Evolutionary conservation across 2,888 invertebrate genomes (phyloP).

Genomic region (Drosophila longiperda): DNA sequence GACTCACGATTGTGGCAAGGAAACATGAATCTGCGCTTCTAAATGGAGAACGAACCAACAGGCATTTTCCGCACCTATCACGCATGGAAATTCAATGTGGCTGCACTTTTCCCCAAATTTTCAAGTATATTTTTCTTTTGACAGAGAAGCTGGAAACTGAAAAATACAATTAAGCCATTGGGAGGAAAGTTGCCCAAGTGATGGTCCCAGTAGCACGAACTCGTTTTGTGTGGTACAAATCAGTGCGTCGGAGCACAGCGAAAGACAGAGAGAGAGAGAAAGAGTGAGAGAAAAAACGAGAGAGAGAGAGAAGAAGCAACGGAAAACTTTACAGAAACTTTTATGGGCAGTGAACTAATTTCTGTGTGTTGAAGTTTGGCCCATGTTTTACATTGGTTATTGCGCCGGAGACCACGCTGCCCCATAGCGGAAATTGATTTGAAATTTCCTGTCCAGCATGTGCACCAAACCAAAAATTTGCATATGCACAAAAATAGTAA

Average conservation of each 20-base stretch:
- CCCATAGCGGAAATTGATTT: conserved; percentile 54
- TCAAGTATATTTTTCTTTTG: conserved; percentile 6
- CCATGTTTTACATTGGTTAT: conserved; percentile 46
- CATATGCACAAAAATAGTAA: conserved; percentile 21
- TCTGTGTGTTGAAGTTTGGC: conserved; percentile 35
- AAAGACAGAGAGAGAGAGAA: neutral
- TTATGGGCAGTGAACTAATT: conserved; percentile 74
- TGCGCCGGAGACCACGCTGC: conserved; percentile 42
- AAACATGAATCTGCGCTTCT: neutral
- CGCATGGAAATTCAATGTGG: conserved; percentile 54
- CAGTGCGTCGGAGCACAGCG: conserved; percentile 28
- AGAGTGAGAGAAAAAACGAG: neutral
- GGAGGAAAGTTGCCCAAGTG: conserved; percentile 60
- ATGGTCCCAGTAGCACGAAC: conserved; percentile 46
- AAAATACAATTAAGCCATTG: conserved; percentile 75
- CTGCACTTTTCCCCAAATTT: conserved; percentile 14
- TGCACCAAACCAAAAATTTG: conserved; percentile 40
- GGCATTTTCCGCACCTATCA: conserved; percentile 58
- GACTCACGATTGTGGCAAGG: conserved; percentile 1
- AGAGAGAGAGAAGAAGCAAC: conserved; percentile 27
- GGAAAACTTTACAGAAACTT: conserved; percentile 65
- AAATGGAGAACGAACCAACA: conserved; percentile 25
- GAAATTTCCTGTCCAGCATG: conserved; percentile 21
- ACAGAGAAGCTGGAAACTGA: conserved; percentile 41
- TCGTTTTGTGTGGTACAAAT: conserved; percentile 56